Percentiles rank a stretch among this genome's conserved stretches.
Evolutionary conservation across 2,888 invertebrate species (phyloP).

Genomic region (Acanthococcus lagerstroemiae): DNA sequence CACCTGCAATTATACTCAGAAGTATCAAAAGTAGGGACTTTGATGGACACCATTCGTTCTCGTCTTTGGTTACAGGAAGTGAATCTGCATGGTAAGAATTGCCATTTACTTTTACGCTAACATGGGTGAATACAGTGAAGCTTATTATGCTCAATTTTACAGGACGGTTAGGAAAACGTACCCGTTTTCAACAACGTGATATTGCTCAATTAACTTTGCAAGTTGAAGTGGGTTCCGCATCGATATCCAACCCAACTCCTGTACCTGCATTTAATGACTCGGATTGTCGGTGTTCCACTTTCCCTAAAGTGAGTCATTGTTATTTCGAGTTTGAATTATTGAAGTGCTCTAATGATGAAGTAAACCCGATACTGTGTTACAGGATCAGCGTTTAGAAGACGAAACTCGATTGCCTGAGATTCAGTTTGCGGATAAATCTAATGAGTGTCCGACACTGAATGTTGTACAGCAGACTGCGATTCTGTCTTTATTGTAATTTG

Average conservation of each 20-base stretch:
- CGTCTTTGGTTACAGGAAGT: conserved; percentile 2
- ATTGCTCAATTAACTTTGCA: conserved; percentile 68
- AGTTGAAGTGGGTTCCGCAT: conserved; percentile 1
- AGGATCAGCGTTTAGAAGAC: conserved; percentile 66
- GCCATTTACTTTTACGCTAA: neutral
- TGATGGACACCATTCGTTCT: neutral
- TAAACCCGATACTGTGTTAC: conserved; percentile 45
- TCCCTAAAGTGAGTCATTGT: neutral
- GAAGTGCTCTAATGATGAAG: too few species aligned
- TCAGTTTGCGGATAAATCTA: conserved; percentile 51
- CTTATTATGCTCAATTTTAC: conserved; percentile 7
- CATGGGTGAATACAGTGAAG: conserved; percentile 13
- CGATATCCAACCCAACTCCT: neutral
- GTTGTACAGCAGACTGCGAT: conserved; percentile 69
- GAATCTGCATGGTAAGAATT: neutral
- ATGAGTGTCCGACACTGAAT: conserved; percentile 45
- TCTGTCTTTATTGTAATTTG: conserved; percentile 63
- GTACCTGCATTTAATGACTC: neutral
- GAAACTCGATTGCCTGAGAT: conserved; percentile 76
- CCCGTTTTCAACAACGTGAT: conserved; percentile 72
- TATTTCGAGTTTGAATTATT: too few species aligned
- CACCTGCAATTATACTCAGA: conserved; percentile 45
- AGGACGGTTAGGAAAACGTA: conserved; percentile 80
- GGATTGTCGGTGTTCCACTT: neutral
- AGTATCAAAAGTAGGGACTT: conserved; percentile 5